Conservation (phyloP, 2,888 invertebrate species). For the Thymelicus sylvestris region DNA sequence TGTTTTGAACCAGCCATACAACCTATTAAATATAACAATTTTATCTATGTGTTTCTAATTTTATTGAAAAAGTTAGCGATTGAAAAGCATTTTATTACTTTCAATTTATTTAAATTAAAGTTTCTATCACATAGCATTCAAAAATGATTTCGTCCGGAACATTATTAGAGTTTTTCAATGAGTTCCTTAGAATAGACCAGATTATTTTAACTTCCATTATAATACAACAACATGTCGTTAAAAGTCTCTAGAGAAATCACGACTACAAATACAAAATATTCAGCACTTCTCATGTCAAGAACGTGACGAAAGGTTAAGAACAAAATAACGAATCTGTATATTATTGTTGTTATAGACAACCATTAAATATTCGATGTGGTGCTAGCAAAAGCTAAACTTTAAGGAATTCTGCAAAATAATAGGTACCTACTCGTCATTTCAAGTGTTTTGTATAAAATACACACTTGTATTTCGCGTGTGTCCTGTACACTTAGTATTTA, state of each 20-base stretch:
- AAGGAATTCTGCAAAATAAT: conserved; percentile 12
- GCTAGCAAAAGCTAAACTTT: conserved; percentile 21
- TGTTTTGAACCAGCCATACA: neutral
- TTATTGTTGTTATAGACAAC: conserved; percentile 16
- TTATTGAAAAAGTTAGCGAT: too few species aligned
- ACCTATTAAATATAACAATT: neutral
- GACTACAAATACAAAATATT: conserved; percentile 27
- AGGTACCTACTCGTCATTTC: neutral
- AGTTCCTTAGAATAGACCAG: neutral
- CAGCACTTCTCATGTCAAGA: conserved; percentile 32
- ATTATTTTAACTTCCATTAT: neutral
- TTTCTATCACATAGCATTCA: neutral
- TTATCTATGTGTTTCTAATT: neutral
- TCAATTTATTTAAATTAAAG: neutral
- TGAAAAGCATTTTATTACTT: neutral
- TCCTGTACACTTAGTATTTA: conserved; percentile 16
- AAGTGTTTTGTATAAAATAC: conserved; percentile 16
- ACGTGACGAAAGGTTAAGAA: conserved; percentile 38
- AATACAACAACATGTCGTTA: conserved; percentile 17
- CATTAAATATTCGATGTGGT: conserved; percentile 25
- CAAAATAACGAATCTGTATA: conserved; percentile 27
- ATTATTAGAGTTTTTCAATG: neutral
- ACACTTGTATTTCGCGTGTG: conserved; percentile 21
- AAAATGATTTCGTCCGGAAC: neutral
- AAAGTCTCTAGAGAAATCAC: conserved; percentile 27